Conservation (phyloP, 2,113 vertebrate genomes). For the Gasterosteus aculeatus region DNA sequence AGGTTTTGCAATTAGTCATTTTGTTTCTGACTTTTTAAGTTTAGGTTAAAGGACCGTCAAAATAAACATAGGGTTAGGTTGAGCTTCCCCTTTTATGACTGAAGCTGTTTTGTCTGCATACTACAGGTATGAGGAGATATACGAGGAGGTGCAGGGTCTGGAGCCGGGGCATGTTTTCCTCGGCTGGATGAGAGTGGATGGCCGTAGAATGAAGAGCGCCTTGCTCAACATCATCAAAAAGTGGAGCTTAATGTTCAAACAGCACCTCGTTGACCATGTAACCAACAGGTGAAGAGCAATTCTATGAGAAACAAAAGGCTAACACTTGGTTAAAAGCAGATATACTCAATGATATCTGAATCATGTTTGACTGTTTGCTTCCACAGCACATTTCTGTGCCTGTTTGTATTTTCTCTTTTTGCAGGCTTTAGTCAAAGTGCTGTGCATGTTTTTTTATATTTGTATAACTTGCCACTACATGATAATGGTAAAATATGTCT, state of each 20-base stretch:
- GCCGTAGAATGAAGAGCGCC: slow-evolving; percentile 83
- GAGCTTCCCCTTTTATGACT: background rate
- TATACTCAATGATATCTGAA: too few relatives aligned
- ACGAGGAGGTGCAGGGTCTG: slow-evolving; percentile 83
- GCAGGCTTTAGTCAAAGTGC: background rate
- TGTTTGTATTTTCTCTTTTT: too few relatives aligned
- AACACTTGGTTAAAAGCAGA: background rate
- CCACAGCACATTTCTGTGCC: too few relatives aligned
- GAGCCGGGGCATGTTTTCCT: slow-evolving; percentile 83
- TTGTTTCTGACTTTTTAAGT: background rate
- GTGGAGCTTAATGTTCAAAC: slow-evolving; percentile 96
- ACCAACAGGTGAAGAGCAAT: slow-evolving; percentile 83
- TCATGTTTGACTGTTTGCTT: too few relatives aligned
- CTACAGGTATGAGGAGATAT: slow-evolving; percentile 86
- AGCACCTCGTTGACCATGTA: slow-evolving; percentile 90
- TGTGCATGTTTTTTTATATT: background rate
- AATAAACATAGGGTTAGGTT: background rate
- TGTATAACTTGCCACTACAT: too few relatives aligned
- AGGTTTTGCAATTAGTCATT: background rate
- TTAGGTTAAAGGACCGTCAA: background rate
- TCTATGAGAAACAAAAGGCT: too few relatives aligned
- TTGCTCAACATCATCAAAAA: slow-evolving; percentile 89
- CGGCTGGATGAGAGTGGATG: slow-evolving; percentile 89
- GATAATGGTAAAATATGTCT: too few relatives aligned
- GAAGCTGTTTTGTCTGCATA: background rate